phyloP scores from a whole-genome alignment of 2,113 vertebrate species.

The Boulengeromyrus knoepffleri region DNA sequence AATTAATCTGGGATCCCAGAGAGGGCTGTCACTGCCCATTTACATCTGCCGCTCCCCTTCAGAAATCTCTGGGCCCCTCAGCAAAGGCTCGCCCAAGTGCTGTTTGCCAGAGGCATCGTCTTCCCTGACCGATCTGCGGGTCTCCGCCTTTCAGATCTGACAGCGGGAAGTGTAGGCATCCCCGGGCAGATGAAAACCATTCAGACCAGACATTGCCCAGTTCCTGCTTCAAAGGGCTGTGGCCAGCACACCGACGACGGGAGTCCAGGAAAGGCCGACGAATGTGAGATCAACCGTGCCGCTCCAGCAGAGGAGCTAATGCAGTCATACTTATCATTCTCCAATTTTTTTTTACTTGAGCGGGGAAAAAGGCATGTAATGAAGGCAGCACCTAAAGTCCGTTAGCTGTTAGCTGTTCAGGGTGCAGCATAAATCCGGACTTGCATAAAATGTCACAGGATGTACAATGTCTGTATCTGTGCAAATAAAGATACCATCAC shows the following conservation, averaged over 20 bases:
- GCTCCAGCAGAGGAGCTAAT: neutral
- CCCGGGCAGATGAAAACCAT: conserved; percentile 8
- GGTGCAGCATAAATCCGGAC: no score
- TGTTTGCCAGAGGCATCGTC: conserved; percentile 5
- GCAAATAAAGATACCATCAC: neutral
- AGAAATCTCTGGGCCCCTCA: neutral
- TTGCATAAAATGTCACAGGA: neutral
- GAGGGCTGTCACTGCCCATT: conserved; percentile 83
- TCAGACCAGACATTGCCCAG: neutral
- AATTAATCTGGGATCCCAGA: conserved; percentile 86
- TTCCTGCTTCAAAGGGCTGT: neutral
- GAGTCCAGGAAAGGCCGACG: neutral
- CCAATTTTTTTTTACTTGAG: neutral
- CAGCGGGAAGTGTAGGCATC: neutral
- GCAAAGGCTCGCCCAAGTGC: neutral
- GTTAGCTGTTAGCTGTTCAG: neutral
- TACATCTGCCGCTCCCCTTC: conserved; percentile 63
- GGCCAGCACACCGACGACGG: neutral
- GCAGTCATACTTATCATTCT: neutral
- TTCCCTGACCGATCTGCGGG: neutral
- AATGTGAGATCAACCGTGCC: neutral
- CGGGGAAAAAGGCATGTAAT: neutral
- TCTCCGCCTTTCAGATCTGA: conserved; percentile 12
- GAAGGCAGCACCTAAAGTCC: neutral
- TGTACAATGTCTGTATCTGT: neutral